phyloP scores from a whole-genome alignment of 2,113 vertebrate genomes.

The Alces alces region DNA sequence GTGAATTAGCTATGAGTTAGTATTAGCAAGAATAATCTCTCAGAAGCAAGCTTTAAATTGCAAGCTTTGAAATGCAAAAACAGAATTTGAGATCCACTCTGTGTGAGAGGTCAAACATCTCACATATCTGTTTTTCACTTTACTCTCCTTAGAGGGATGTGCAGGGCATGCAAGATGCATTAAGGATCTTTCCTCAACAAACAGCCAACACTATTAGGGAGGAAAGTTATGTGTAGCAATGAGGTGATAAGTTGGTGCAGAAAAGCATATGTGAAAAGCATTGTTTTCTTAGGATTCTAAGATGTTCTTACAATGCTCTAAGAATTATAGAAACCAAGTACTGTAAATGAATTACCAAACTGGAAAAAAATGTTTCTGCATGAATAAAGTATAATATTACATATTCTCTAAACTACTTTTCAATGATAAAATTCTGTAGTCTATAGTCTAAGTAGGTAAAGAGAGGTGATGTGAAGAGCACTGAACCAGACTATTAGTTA shows the following conservation, averaged over 20 bases:
- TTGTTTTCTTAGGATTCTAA: slow-evolving; percentile 7
- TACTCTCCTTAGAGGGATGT: neutral
- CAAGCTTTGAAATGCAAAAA: neutral
- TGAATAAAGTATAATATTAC: neutral
- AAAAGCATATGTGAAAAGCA: neutral
- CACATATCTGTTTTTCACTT: slow-evolving; percentile 14
- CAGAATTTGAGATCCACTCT: neutral
- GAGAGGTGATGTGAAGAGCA: neutral
- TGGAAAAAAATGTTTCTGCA: neutral
- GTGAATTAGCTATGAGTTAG: neutral
- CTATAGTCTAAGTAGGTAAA: neutral
- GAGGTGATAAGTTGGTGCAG: neutral
- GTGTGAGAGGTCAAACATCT: neutral
- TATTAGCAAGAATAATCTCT: neutral
- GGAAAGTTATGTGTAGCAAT: neutral
- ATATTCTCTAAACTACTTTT: neutral
- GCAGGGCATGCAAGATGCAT: neutral
- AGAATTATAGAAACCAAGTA: neutral
- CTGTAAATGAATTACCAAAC: neutral
- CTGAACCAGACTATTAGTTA: neutral
- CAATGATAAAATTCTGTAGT: neutral
- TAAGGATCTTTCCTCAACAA: neutral
- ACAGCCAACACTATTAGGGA: neutral
- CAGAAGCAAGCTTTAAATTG: neutral
- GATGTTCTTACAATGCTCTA: neutral